Evolutionary conservation across 2,797 vertebrate genomes (phyloP), one percentile per base, ranked within the genome.

Genomic region (Amniataba percoides): DNA sequence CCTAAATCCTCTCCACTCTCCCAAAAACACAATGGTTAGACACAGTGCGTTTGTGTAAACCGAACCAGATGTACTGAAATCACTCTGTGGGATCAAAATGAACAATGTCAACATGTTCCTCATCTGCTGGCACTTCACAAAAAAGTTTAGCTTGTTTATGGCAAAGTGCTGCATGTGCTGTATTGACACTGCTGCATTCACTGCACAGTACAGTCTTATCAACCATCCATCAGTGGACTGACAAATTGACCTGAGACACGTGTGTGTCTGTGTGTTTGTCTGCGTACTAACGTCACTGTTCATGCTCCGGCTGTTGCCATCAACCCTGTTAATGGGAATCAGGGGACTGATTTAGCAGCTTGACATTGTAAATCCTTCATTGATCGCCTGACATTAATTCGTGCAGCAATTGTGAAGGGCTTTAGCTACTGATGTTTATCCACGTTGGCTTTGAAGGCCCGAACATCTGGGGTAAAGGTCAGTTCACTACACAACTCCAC

Each of bases 351-450:
- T 85, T 89, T 78, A 89, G 68, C 76, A 76, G 85, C 83, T 87
- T 87, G 90, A 88, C 80, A 69, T 80, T 80, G 72, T 78, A 92
- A 93, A 93, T 91, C 92, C 90, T 80, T 77, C 84, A 92, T 88
- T 89, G 92, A 93, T 93, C 67, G 53, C 76, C 67, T 74, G 73
- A 71, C 57, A 85, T 90, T 88, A 80, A 89, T 84, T 85, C 4
- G 51, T 57, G 84, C 77, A 69, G 80, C 74, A 65, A 70, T 84
- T 15, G 34, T 48, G 52, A 69, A 27, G 48, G 70, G 79, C 75
- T 87, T 90, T 64, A 61, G 72, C 84, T 84, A 84, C 89, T 85
- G 88, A 87, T 75, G 84, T 90, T 90, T 91, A 79, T 87, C 80
- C 81, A 68, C n/a, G 72, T 55, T 72, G 48, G 69, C 89, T 93